Evolutionary conservation across 2,113 vertebrate species (phyloP).

Genomic region (Cephalopholis sonnerati): DNA sequence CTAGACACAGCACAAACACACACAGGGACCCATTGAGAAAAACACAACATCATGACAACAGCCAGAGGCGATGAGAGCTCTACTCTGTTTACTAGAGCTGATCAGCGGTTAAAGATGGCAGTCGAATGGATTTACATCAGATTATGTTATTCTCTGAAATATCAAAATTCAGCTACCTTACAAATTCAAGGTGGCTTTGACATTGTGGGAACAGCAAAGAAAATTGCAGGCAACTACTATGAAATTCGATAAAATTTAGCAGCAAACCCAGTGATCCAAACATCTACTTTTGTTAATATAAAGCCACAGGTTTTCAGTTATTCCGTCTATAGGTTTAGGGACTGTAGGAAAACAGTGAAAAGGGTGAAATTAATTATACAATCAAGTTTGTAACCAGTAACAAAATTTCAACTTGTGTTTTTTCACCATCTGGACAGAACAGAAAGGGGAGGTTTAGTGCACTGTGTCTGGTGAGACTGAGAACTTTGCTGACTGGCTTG

Average conservation of each 20-base stretch:
- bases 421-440: neutral
- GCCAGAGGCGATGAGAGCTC: neutral
- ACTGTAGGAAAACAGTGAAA: no score
- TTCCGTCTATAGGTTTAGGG: neutral
- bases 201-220: neutral
- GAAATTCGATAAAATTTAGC: neutral
- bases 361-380: neutral
- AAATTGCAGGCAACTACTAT: neutral
- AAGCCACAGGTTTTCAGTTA: no score
- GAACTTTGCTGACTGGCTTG: neutral
- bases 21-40: slow-evolving; percentile 55
- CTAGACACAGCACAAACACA: slow-evolving; percentile 30
- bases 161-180: neutral
- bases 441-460: neutral
- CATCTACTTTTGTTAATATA: neutral
- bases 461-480: neutral
- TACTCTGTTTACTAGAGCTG: neutral
- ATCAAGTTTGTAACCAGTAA: neutral
- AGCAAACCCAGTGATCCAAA: neutral
- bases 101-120: neutral
- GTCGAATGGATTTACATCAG: neutral
- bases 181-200: neutral
- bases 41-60: slow-evolving; percentile 9
- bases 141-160: neutral
- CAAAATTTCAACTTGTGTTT: neutral